Conservation (phyloP, 2,797 vertebrate genomes). For the Helicolenus hilgendorfi region DNA sequence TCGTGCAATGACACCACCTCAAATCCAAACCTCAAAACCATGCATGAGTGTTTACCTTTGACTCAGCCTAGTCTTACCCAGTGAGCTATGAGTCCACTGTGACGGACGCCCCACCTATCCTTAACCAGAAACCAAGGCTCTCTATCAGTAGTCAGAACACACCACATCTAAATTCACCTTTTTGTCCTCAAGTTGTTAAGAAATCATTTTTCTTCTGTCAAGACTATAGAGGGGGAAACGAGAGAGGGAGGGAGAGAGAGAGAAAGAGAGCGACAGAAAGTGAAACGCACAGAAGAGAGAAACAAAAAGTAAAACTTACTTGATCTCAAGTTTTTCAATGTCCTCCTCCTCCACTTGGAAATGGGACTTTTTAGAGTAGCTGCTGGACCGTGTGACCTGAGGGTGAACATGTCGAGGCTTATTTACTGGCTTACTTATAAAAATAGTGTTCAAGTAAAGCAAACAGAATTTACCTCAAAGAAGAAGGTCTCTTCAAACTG, state of each 20-base stretch:
- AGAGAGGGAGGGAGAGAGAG: not conserved
- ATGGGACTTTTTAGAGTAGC: conserved; percentile 96
- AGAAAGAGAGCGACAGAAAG: not conserved
- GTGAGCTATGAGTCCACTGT: conserved; percentile 89
- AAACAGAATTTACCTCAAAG: conserved; percentile 93
- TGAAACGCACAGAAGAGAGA: not conserved
- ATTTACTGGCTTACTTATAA: not conserved
- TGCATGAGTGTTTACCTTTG: conserved; percentile 90
- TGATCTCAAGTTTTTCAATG: conserved; percentile 98
- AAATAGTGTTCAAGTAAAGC: not conserved
- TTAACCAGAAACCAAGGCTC: conserved; percentile 83
- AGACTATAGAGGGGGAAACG: not conserved
- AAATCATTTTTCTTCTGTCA: conserved; percentile 37
- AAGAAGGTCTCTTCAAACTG: conserved; percentile 98
- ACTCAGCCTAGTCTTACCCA: conserved; percentile 93
- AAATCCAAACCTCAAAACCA: conserved; percentile 89
- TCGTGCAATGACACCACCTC: conserved; percentile 90
- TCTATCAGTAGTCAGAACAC: conserved; percentile 84
- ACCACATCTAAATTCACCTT: conserved; percentile 68
- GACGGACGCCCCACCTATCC: conserved; percentile 78
- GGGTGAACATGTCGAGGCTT: conserved; percentile 40
- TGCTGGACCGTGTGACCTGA: conserved; percentile 96
- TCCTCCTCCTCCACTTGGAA: conserved; percentile 99
- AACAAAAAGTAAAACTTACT: conserved; percentile 86
- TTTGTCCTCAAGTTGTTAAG: conserved; percentile 30